These are phyloP conservation scores for Lycaon pictus DNA, from an alignment of 2,113 vertebrate species.

Conservation along the genomic window DNA sequence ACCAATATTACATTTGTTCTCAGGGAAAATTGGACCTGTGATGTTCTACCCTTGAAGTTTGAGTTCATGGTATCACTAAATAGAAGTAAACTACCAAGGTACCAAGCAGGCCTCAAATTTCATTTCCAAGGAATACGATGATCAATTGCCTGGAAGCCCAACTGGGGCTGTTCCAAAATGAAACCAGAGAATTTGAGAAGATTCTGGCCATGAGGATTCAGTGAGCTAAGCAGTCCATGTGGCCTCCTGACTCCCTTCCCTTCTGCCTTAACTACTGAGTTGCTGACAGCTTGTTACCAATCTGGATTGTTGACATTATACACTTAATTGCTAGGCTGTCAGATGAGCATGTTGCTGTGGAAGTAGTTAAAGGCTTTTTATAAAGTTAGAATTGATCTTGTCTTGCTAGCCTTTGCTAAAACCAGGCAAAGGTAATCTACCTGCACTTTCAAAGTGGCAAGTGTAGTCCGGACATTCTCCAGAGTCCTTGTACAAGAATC, in stretches of 20 bases:
- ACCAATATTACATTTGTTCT: background rate
- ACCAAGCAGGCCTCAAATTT: conserved; percentile 18
- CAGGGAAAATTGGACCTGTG: background rate
- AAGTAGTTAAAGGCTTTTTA: background rate
- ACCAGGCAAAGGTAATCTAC: background rate
- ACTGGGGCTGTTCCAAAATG: background rate
- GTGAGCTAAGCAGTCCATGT: background rate
- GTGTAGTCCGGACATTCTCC: background rate
- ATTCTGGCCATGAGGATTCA: conserved; percentile 30
- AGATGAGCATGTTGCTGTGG: background rate
- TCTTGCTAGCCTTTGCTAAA: background rate
- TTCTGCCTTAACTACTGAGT: background rate
- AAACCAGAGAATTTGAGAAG: conserved; percentile 30
- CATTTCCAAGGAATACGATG: conserved; percentile 47
- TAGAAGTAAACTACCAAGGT: background rate
- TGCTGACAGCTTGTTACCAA: conserved; percentile 5
- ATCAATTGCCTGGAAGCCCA: conserved; percentile 20
- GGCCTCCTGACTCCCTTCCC: background rate
- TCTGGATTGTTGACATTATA: background rate
- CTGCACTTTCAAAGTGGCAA: background rate
- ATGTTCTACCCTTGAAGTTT: conserved; percentile 24
- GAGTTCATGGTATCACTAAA: conserved; percentile 3
- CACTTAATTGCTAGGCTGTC: background rate
- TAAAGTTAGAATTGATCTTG: background rate
- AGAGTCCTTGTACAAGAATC: background rate